Percentiles rank a stretch among this genome's conserved stretches.
phyloP scores from a whole-genome alignment of 2,888 invertebrate species.

The Cataglyphis cursor region DNA sequence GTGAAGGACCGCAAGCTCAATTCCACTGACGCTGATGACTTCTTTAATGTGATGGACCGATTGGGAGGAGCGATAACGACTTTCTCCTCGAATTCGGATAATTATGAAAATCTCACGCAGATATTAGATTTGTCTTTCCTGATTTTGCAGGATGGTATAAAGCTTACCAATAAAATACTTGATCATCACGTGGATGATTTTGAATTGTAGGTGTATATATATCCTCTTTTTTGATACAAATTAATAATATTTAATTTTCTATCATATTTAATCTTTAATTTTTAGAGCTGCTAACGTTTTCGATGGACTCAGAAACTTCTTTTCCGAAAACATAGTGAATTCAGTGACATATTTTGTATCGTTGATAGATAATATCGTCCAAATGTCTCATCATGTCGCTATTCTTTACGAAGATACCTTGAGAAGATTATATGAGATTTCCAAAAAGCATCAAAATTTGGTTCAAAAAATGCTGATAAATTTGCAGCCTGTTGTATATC shows the following conservation, averaged over 20 bases:
- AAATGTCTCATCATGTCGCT: slow-evolving; percentile 78
- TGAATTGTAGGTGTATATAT: slow-evolving; percentile 73
- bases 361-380: slow-evolving; percentile 75
- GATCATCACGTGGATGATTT: slow-evolving; percentile 75
- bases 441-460: slow-evolving; percentile 73
- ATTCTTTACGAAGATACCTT: slow-evolving; percentile 78
- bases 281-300: slow-evolving; percentile 80
- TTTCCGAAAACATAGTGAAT: slow-evolving; percentile 78
- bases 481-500: slow-evolving; percentile 78
- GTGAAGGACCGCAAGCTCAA: slow-evolving; percentile 38
- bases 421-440: slow-evolving; percentile 76
- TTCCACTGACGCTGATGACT: slow-evolving; percentile 40
- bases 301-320: slow-evolving; percentile 75
- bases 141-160: slow-evolving; percentile 78
- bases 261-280: slow-evolving; percentile 25
- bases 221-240: not conserved
- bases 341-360: slow-evolving; percentile 78
- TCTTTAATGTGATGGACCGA: slow-evolving; percentile 65
- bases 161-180: slow-evolving; percentile 76
- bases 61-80: slow-evolving; percentile 49
- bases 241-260: not conserved
- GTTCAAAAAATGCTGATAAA: slow-evolving; percentile 76
- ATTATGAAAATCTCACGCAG: slow-evolving; percentile 71
- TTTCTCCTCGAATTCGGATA: slow-evolving; percentile 41
- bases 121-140: slow-evolving; percentile 75